Percentiles rank a stretch among this genome's conserved stretches.
Conservation (phyloP, 2,797 vertebrate species). For the Aphelocoma californica region DNA sequence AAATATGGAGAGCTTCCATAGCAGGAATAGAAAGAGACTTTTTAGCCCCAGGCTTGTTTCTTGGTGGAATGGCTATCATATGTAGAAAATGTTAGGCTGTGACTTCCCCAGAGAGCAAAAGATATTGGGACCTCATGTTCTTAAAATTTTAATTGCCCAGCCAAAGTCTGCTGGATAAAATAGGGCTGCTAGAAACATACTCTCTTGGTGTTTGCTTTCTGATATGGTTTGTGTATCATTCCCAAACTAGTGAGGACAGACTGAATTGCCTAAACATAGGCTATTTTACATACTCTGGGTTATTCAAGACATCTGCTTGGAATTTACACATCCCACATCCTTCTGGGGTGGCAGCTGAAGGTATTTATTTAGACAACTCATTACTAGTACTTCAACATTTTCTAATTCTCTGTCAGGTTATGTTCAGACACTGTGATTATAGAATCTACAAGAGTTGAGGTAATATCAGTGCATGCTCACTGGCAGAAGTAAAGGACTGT, state of each 20-base stretch:
- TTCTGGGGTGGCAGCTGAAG: neutral
- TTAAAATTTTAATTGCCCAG: neutral
- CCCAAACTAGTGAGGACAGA: neutral
- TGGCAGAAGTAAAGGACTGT: neutral
- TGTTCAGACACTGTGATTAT: neutral
- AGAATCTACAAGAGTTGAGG: neutral
- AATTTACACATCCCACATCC: slow-evolving; percentile 2
- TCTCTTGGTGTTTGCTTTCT: neutral
- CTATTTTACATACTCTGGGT: neutral
- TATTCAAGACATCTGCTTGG: neutral
- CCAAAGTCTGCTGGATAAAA: neutral
- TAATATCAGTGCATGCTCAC: neutral
- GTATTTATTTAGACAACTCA: slow-evolving; percentile 11
- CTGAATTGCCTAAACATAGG: neutral
- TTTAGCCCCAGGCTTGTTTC: neutral
- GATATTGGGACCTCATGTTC: neutral
- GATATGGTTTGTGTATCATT: neutral
- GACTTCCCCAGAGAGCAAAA: neutral
- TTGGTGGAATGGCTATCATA: neutral
- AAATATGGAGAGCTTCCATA: neutral
- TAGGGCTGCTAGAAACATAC: neutral
- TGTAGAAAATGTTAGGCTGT: neutral
- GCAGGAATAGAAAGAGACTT: neutral
- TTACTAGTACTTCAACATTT: neutral
- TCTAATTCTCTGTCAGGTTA: neutral